Percentiles rank a stretch among this genome's conserved stretches.
Conservation (phyloP, 2,888 invertebrate genomes). For the Chrysolina haemoptera region DNA sequence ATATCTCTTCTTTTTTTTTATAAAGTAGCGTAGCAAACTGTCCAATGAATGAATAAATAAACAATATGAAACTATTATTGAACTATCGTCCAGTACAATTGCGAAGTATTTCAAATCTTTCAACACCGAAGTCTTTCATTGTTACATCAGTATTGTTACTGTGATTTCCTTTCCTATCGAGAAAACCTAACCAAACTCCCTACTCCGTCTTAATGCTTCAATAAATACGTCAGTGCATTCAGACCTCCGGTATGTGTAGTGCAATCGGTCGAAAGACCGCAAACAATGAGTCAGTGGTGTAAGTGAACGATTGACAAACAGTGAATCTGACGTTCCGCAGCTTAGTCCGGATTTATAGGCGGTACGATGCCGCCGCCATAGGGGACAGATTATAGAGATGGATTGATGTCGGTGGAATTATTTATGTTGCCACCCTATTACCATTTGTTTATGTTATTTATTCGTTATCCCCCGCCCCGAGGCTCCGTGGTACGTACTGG, state of each 20-base stretch:
- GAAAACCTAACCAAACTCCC: neutral
- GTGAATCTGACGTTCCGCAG: slow-evolving; percentile 68
- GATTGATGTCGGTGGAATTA: slow-evolving; percentile 67
- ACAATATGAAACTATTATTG: no score
- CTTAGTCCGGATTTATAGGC: slow-evolving; percentile 67
- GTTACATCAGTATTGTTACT: no score
- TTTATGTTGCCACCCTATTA: slow-evolving; percentile 66
- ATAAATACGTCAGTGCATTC: slow-evolving; percentile 4
- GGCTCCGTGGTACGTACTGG: slow-evolving; percentile 34
- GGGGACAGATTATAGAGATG: slow-evolving; percentile 68
- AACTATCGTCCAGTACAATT: no score
- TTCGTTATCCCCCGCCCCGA: slow-evolving; percentile 37
- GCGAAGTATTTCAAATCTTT: no score
- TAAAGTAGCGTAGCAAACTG: no score
- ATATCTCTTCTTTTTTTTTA: no score
- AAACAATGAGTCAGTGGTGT: slow-evolving; percentile 65
- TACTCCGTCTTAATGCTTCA: neutral
- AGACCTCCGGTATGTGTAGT: slow-evolving; percentile 14
- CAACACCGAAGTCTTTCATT: no score
- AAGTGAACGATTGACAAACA: slow-evolving; percentile 68
- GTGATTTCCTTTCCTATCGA: no score
- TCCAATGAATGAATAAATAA: no score
- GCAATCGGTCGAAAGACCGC: slow-evolving; percentile 45
- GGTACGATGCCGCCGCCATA: slow-evolving; percentile 58
- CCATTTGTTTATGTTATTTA: slow-evolving; percentile 66